Evolutionary conservation across 1,140 invertebrate species (phyloP).

Genomic region (Phortica variegata): DNA sequence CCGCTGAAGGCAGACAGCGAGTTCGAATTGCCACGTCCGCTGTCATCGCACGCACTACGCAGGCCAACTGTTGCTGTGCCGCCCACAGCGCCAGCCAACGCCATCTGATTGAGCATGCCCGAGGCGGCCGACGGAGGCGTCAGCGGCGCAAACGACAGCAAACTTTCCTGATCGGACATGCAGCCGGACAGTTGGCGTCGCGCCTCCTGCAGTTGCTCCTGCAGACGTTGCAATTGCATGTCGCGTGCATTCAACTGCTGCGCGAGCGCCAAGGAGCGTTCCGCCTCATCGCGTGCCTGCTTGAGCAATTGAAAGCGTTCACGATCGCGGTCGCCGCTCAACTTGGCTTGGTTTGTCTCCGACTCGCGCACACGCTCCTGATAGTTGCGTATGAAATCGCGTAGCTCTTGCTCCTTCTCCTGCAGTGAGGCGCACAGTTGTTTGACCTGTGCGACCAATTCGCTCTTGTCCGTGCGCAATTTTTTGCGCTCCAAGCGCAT

Average conservation of each 20-base stretch:
- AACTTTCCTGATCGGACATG: constrained; percentile 72
- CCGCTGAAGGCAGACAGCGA: constrained; percentile 55
- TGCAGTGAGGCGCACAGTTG: constrained; percentile 90
- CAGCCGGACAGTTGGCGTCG: constrained; percentile 72
- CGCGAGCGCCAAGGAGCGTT: constrained; percentile 80
- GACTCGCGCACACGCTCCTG: constrained; percentile 69
- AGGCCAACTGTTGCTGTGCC: constrained; percentile 56
- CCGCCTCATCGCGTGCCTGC: constrained; percentile 85
- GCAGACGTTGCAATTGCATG: constrained; percentile 77
- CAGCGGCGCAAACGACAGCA: constrained; percentile 62
- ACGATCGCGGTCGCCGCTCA: constrained; percentile 81
- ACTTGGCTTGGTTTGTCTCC: constrained; percentile 65
- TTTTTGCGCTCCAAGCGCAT: constrained; percentile 87
- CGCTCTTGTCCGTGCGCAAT: constrained; percentile 90
- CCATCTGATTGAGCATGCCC: constrained; percentile 56
- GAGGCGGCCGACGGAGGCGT: constrained; percentile 53
- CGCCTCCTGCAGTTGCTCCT: constrained; percentile 80
- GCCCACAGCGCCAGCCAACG: constrained; percentile 60
- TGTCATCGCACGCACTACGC: constrained; percentile 64
- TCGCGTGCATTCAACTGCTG: constrained; percentile 84
- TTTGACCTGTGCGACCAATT: constrained; percentile 92
- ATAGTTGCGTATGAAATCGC: constrained; percentile 92
- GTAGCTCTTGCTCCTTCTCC: constrained; percentile 89
- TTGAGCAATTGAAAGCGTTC: constrained; percentile 85
- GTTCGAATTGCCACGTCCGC: constrained; percentile 59